Conservation (phyloP, 1,140 invertebrate genomes). For the Metopolophium dirhodum region DNA sequence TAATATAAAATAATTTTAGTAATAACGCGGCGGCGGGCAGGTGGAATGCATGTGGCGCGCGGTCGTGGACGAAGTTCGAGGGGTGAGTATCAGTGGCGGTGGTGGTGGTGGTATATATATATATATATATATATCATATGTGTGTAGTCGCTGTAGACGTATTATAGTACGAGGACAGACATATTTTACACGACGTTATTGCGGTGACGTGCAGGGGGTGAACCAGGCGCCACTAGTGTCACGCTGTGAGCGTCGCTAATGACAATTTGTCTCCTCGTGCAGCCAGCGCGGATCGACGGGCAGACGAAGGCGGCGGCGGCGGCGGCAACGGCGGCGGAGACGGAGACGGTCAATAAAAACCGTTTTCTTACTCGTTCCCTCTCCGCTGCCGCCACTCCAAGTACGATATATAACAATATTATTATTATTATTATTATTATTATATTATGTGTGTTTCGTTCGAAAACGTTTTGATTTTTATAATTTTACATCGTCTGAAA, state of each 20-base stretch:
- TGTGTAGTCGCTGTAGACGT: background rate
- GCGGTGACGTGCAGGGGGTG: slow-evolving; percentile 41
- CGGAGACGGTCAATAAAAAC: slow-evolving; percentile 48
- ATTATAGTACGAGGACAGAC: background rate
- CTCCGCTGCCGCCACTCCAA: background rate
- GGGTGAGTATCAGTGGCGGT: background rate
- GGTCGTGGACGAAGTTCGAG: background rate
- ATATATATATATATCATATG: background rate
- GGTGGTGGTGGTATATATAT: background rate
- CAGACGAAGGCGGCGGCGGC: background rate
- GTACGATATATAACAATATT: background rate
- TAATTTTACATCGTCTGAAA: slow-evolving; percentile 30
- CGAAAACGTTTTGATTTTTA: slow-evolving; percentile 39
- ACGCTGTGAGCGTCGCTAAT: slow-evolving; percentile 56
- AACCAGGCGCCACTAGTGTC: slow-evolving; percentile 54
- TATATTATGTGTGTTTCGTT: background rate
- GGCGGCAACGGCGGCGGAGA: background rate
- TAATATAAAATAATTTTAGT: slow-evolving; percentile 33
- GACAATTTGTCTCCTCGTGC: slow-evolving; percentile 51
- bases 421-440: background rate
- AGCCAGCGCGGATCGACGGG: background rate
- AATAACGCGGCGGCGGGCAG: slow-evolving; percentile 13
- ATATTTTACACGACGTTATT: slow-evolving; percentile 47
- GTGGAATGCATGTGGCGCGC: slow-evolving; percentile 50
- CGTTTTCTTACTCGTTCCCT: background rate